Evolutionary conservation across 2,113 vertebrate genomes (phyloP).

Genomic region (Rhodinocichla rosea): DNA sequence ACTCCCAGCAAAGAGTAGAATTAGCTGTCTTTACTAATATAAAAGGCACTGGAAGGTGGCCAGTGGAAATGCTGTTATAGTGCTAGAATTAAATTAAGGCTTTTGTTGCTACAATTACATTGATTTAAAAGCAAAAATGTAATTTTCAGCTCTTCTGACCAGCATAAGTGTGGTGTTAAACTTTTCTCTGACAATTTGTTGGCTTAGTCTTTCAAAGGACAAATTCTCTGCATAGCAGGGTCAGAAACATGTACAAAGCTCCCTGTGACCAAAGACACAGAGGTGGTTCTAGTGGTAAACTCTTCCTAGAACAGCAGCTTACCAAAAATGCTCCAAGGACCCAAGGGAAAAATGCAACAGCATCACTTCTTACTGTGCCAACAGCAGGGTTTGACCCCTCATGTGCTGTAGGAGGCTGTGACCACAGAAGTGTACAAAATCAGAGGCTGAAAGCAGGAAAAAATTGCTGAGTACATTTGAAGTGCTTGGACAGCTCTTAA

Average conservation of each 20-base stretch:
- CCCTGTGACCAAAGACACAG: not conserved
- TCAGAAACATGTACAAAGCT: not conserved
- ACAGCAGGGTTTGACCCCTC: not conserved
- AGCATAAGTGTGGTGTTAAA: not conserved
- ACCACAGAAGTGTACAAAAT: not conserved
- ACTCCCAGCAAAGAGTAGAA: not conserved
- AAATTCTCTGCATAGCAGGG: not conserved
- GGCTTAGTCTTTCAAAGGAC: not conserved
- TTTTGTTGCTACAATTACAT: not conserved
- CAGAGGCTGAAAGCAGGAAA: not conserved
- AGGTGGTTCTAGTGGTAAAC: not conserved
- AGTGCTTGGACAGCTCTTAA: slow-evolving; percentile 52
- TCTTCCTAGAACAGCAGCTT: not conserved
- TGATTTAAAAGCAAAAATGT: not conserved
- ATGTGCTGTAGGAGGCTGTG: not conserved
- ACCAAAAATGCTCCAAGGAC: not conserved
- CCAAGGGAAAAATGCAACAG: not conserved
- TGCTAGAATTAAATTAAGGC: not conserved
- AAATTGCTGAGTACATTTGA: slow-evolving; percentile 40
- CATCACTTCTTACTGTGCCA: not conserved
- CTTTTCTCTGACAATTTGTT: not conserved
- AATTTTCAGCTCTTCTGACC: not conserved
- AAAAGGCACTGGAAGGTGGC: not conserved
- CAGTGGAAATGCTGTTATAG: not conserved
- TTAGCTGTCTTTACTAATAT: not conserved